Percentiles rank a stretch among this genome's conserved stretches.
Conservation (phyloP, 2,888 invertebrate genomes). For the Cataglyphis livida region DNA sequence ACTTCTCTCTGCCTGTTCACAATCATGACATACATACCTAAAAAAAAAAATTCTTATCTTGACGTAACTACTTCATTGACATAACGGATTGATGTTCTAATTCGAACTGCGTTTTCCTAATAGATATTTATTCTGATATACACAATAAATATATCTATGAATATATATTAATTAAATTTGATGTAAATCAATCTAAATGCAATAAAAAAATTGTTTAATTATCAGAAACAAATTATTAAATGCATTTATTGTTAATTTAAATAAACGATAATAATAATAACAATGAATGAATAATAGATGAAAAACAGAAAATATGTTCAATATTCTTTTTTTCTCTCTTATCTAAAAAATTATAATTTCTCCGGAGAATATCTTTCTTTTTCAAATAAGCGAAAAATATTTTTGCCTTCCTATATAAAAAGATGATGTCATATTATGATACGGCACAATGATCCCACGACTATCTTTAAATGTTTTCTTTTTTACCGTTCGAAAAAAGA, state of each 20-base stretch:
- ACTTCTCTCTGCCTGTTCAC: constrained; percentile 40
- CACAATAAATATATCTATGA: constrained; percentile 15
- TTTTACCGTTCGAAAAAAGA: constrained; percentile 58
- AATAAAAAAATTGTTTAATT: background rate
- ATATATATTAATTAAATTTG: constrained; percentile 42
- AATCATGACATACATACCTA: constrained; percentile 58
- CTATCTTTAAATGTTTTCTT: constrained; percentile 44
- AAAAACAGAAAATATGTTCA: background rate
- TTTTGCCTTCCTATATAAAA: background rate
- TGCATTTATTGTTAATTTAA: background rate
- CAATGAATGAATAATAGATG: background rate
- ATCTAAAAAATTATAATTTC: background rate
- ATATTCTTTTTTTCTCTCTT: background rate
- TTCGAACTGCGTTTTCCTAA: constrained; percentile 40
- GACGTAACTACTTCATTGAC: constrained; percentile 36
- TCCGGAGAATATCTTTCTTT: background rate
- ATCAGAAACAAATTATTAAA: background rate
- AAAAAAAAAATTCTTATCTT: constrained; percentile 61
- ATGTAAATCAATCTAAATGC: background rate
- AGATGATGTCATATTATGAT: constrained; percentile 2
- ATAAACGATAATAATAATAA: background rate
- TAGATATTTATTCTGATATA: constrained; percentile 44
- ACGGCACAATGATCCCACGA: constrained; percentile 47
- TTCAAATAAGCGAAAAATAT: background rate
- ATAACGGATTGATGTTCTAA: constrained; percentile 48